phyloP scores from a whole-genome alignment of 30 jellyfish, hydroid and myxozoan species.

The Hydra vulgaris region DNA sequence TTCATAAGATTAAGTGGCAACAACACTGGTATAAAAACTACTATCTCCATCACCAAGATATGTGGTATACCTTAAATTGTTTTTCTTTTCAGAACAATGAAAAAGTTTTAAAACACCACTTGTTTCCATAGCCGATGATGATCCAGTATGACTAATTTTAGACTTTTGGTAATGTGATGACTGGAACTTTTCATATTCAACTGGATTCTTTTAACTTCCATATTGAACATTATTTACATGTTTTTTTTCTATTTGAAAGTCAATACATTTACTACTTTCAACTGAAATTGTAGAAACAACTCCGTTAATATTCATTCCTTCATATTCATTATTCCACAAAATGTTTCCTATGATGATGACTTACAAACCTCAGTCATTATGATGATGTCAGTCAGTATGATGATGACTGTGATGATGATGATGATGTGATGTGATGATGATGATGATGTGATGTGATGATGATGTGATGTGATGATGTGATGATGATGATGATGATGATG shows the following conservation, averaged over 20 bases:
- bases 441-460: too few relatives aligned
- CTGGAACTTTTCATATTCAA: not conserved
- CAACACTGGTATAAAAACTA: not conserved
- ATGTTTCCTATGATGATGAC: not conserved
- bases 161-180: not conserved
- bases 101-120: slow-evolving; percentile 1
- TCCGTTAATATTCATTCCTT: not conserved
- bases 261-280: not conserved
- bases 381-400: too few relatives aligned
- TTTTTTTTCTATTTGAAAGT: not conserved
- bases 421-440: too few relatives aligned
- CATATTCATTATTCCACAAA: not conserved
- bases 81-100: slow-evolving; percentile 5
- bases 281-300: not conserved
- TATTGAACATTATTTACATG: not conserved
- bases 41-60: slow-evolving; percentile 5
- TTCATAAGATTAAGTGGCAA: not conserved
- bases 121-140: not conserved
- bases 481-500: too few relatives aligned
- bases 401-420: too few relatives aligned
- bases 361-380: too few relatives aligned
- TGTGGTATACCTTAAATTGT: slow-evolving; percentile 9
- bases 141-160: not conserved
- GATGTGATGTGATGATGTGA: too few relatives aligned
- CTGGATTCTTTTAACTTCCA: not conserved